Base-by-base conservation (phyloP, 1,140 invertebrate genomes). In the Polyergus mexicanus region DNA sequence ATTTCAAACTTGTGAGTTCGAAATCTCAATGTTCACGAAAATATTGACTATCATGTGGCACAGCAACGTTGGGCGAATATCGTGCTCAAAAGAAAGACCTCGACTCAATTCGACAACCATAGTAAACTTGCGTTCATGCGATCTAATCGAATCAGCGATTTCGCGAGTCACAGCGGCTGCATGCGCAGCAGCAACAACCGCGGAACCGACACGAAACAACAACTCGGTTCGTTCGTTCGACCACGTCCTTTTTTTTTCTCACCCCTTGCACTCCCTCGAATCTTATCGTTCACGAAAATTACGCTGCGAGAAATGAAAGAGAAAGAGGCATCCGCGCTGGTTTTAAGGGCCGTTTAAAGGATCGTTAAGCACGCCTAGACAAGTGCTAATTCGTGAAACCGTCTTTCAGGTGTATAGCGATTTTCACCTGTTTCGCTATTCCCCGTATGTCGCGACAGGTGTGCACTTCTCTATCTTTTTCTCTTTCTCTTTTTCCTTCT, bases 371-470 rank as follows among this genome's bases (percentile, higher is more conserved):
- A 85, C 51, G 54, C 4, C 28, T 32, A 75, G 75, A 71, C 83
- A 91, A 92, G 92, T 92, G 92, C 91, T 93, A 92, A 93, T 60
- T 93, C 84, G 92, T 90, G 88, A 93, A 92, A 92, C 63, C 89
- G 80, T 75, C 71, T 76, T 69, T 92, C 90, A 92, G 90, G 92
- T 92, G 93, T 86, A 65, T 19, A 84, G 86, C 72, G 77, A 56
- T 86, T 92, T 94, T 94, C 94, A 94, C 94, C 94, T 95, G 94
- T 95, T 95, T 94, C 89, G 89, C 78, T 92, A 88, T 95, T 94
- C 94, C 94, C 94, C 94, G 92, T 94, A 95, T 94, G 94, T 86
- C 74, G 83, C 80, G 89, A 92, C 93, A 94, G 94, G 93, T 94
- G 93, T 94, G 93, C 83, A n/a, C 32, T 58, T 84, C 71, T 83